Evolutionary conservation across 2,888 invertebrate species (phyloP).

Genomic region (Ischnus inquisitorius): DNA sequence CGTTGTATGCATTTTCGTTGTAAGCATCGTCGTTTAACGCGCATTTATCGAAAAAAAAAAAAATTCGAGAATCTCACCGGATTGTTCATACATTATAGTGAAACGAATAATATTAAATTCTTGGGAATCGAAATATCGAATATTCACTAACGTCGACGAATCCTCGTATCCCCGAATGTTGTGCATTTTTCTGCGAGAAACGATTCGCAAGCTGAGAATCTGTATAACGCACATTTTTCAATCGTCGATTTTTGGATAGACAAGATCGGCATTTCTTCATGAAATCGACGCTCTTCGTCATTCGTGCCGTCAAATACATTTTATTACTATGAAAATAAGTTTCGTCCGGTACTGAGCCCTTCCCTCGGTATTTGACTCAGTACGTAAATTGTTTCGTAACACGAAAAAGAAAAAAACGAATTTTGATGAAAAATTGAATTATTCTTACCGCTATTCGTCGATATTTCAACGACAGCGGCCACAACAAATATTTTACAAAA

Average conservation of each 20-base stretch:
- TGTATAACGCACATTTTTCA: too few species aligned
- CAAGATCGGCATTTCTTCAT: too few species aligned
- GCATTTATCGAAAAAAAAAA: conserved; percentile 23
- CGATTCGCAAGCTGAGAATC: too few species aligned
- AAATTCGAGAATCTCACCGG: conserved; percentile 19
- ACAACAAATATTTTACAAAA: background rate
- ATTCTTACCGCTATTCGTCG: background rate
- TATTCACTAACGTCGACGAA: background rate
- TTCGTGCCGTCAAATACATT: too few species aligned
- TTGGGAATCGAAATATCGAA: conserved; percentile 17
- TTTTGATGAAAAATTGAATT: background rate
- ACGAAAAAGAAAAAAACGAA: background rate
- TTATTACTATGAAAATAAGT: conserved; percentile 27
- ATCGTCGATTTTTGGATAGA: too few species aligned
- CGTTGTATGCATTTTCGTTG: conserved; percentile 41
- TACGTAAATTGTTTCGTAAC: too few species aligned
- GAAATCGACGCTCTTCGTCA: too few species aligned
- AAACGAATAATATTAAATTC: conserved; percentile 43
- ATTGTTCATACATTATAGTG: conserved; percentile 57
- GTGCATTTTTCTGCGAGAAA: background rate
- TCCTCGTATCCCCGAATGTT: background rate
- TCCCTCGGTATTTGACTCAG: too few species aligned
- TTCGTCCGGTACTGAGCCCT: conserved; percentile 1
- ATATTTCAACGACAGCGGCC: background rate
- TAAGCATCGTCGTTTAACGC: conserved; percentile 18